Percentiles rank a stretch among this genome's conserved stretches.
Evolutionary conservation across 2,888 invertebrate species (phyloP).

Genomic region (Xestia rhomboidea): DNA sequence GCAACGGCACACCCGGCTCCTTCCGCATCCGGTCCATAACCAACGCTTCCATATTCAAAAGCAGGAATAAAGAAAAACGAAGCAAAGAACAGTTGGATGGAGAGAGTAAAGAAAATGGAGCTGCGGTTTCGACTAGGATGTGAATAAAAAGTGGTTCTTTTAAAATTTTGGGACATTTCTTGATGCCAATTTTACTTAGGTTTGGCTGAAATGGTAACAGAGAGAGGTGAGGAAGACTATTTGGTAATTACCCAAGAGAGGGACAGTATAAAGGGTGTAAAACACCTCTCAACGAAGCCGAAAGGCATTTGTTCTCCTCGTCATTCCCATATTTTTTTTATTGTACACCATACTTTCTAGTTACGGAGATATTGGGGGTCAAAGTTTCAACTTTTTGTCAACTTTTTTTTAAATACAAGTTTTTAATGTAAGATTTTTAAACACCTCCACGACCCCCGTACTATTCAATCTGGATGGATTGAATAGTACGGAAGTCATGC

Average conservation of each 20-base stretch:
- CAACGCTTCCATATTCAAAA: slow-evolving; percentile 83
- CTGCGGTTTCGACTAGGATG: slow-evolving; percentile 82
- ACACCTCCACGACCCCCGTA: too few relatives aligned
- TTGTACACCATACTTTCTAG: too few relatives aligned
- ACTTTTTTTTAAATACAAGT: too few relatives aligned
- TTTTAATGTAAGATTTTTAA: too few relatives aligned
- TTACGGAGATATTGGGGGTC: too few relatives aligned
- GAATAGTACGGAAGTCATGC: too few relatives aligned
- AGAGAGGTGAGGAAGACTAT: slow-evolving; percentile 8
- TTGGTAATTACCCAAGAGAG: neutral
- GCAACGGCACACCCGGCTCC: slow-evolving; percentile 78
- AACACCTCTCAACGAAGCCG: too few relatives aligned
- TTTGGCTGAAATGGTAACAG: neutral
- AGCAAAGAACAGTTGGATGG: slow-evolving; percentile 72
- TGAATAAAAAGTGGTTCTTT: slow-evolving; percentile 58
- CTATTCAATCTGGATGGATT: too few relatives aligned
- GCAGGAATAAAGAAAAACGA: slow-evolving; percentile 76
- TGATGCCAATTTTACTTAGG: neutral
- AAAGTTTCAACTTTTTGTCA: too few relatives aligned
- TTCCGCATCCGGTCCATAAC: slow-evolving; percentile 84
- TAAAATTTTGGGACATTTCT: slow-evolving; percentile 12
- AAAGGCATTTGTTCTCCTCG: too few relatives aligned
- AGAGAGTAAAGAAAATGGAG: slow-evolving; percentile 76
- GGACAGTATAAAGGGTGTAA: too few relatives aligned
- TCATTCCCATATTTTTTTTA: too few relatives aligned